phyloP scores from a whole-genome alignment of 2,113 vertebrate genomes.

The Taxidea taxus region DNA sequence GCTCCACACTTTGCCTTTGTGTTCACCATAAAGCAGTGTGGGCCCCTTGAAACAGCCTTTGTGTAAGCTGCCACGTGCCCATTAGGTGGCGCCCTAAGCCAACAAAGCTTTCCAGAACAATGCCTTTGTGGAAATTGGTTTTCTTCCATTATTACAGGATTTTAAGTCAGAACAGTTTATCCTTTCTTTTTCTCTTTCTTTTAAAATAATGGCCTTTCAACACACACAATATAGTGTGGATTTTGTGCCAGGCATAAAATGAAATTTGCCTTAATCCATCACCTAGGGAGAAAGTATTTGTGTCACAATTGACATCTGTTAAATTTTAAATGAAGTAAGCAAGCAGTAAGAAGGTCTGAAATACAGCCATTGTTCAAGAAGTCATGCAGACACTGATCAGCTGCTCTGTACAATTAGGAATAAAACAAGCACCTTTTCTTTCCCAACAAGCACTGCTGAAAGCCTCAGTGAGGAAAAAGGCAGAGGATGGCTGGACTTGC shows the following conservation, averaged over 20 bases:
- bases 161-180: conserved; percentile 44
- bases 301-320: conserved; percentile 67
- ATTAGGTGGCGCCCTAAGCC: conserved; percentile 35
- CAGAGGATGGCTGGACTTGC: background rate
- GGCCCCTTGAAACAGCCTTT: background rate
- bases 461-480: background rate
- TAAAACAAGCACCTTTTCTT: conserved; percentile 21
- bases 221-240: conserved; percentile 27
- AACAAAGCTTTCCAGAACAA: conserved; percentile 50
- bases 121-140: conserved; percentile 29
- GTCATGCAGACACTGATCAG: conserved; percentile 50
- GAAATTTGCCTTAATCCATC: conserved; percentile 66
- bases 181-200: background rate
- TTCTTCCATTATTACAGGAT: conserved; percentile 37
- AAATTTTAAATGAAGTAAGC: conserved; percentile 66
- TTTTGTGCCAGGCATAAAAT: conserved; percentile 53
- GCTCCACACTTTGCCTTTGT: background rate
- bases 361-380: conserved; percentile 59
- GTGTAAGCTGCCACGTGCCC: background rate
- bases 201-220: conserved; percentile 37
- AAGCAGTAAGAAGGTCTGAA: conserved; percentile 51
- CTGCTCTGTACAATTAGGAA: conserved; percentile 64
- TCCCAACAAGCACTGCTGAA: background rate
- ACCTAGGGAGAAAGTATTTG: conserved; percentile 62
- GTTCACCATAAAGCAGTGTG: fast-evolving